These are phyloP conservation scores for Dromococcyx pavoninus DNA, from an alignment of 2,797 vertebrate species.

Conservation along the genomic window DNA sequence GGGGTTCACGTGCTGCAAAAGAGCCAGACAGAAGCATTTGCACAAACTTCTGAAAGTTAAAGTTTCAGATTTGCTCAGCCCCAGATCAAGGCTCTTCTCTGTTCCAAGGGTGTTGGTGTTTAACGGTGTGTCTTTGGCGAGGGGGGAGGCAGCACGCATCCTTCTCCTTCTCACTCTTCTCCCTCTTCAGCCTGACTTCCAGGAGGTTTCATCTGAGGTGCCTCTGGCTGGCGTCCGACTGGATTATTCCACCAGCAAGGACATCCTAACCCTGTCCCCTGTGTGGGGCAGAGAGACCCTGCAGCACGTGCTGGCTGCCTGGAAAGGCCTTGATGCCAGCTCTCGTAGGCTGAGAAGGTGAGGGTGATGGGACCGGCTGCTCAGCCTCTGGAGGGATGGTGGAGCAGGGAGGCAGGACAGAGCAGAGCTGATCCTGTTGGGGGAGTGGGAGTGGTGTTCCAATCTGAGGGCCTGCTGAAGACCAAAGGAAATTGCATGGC, in stretches of 20 bases:
- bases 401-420: neutral
- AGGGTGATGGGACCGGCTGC: neutral
- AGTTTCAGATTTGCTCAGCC: neutral
- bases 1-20: neutral
- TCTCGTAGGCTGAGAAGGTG: neutral
- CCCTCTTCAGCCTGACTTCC: neutral
- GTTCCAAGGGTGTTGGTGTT: neutral
- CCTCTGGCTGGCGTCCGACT: neutral
- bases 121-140: neutral
- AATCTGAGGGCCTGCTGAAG: neutral
- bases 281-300: neutral
- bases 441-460: neutral
- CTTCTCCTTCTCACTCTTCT: neutral
- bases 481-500: neutral
- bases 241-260: fast-evolving
- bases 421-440: fast-evolving
- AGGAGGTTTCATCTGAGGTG: neutral
- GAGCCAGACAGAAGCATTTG: neutral
- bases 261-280: neutral
- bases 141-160: fast-evolving
- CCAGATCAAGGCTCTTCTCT: neutral
- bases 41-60: neutral
- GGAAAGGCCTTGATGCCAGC: neutral
- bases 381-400: neutral
- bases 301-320: neutral